These are phyloP conservation scores for Patella ulyssiponensis DNA, from an alignment of 2,888 invertebrate genomes.

Conservation along the genomic window DNA sequence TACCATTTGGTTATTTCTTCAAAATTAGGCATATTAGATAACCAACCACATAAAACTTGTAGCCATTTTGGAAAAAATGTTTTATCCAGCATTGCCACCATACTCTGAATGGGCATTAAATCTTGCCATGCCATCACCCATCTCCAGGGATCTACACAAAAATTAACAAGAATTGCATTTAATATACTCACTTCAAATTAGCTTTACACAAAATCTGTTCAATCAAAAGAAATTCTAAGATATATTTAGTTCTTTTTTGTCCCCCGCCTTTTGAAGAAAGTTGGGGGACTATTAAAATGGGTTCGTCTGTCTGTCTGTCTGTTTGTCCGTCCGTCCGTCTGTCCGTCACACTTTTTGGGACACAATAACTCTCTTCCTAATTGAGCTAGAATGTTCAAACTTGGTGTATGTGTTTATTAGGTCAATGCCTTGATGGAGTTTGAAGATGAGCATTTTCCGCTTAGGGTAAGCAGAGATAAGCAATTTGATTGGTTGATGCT, in stretches of 20 bases:
- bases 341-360: too few relatives aligned
- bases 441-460: too few relatives aligned
- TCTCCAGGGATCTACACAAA: constrained; percentile 84
- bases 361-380: too few relatives aligned
- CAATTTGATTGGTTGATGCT: too few relatives aligned
- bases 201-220: background rate
- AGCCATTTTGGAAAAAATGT: constrained; percentile 88
- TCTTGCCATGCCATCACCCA: constrained; percentile 97
- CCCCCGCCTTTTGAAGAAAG: too few relatives aligned
- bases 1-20: constrained; percentile 93
- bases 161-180: constrained; percentile 7
- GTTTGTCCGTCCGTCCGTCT: too few relatives aligned
- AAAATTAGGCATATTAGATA: constrained; percentile 90
- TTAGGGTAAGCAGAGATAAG: too few relatives aligned
- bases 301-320: too few relatives aligned
- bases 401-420: too few relatives aligned
- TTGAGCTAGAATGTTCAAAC: too few relatives aligned
- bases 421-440: too few relatives aligned
- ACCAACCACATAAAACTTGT: constrained; percentile 80
- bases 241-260: background rate
- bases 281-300: too few relatives aligned
- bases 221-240: background rate
- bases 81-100: constrained; percentile 87
- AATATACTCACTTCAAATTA: background rate
- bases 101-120: constrained; percentile 82